Conservation (phyloP, 2,113 vertebrate species). For the Mohoua ochrocephala region DNA sequence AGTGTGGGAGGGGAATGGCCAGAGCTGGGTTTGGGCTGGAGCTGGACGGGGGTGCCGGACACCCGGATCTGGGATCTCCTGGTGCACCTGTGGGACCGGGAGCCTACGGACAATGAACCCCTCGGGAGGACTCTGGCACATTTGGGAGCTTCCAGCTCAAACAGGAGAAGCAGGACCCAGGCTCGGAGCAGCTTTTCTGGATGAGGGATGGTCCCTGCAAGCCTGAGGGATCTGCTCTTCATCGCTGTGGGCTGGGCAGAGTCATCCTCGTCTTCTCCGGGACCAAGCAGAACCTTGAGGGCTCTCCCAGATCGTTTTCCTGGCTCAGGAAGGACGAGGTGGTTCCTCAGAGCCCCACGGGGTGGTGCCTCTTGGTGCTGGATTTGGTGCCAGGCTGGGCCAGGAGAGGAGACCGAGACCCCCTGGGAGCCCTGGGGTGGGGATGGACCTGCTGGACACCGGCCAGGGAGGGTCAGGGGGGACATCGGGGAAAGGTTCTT, state of each 20-base stretch:
- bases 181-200: background rate
- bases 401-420: fast-evolving
- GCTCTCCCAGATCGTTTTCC: background rate
- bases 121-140: background rate
- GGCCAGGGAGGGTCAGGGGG: background rate
- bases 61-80: background rate
- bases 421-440: background rate
- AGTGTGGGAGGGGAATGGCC: background rate
- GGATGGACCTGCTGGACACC: background rate
- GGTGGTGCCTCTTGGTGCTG: background rate
- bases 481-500: background rate
- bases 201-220: background rate
- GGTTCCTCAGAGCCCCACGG: background rate
- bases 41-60: background rate
- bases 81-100: background rate
- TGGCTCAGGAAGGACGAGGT: fast-evolving
- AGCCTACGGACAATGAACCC: background rate
- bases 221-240: background rate
- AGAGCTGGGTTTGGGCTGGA: background rate
- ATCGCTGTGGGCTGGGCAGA: background rate
- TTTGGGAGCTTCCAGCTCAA: background rate
- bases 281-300: background rate
- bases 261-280: background rate
- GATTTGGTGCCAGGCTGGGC: background rate
- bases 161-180: background rate